Percentiles rank a stretch among this genome's conserved stretches.
These are phyloP conservation scores for Chloroclysta siterata DNA, from an alignment of 2,888 invertebrate species.

Conservation along the genomic window DNA sequence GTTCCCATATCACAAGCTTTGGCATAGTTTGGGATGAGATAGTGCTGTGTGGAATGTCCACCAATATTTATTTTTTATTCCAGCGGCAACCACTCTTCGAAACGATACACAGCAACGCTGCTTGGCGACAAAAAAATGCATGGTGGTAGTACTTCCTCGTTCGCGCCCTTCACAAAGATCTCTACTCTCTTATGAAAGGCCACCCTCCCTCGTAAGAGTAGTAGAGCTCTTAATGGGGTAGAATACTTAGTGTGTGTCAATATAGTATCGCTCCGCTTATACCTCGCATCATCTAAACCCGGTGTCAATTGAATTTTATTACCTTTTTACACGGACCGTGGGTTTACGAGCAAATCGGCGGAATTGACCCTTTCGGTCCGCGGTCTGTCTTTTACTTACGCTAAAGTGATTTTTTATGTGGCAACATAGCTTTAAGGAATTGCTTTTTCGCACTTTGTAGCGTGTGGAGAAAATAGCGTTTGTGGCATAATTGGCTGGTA, in stretches of 20 bases:
- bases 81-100: no score
- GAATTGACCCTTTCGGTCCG: slow-evolving; percentile 58
- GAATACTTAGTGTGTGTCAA: background rate
- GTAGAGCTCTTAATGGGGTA: no score
- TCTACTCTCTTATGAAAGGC: no score
- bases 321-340: slow-evolving; percentile 69
- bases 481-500: background rate
- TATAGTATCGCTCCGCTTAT: slow-evolving; percentile 10
- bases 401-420: slow-evolving; percentile 42
- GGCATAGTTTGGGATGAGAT: no score
- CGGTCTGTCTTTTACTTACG: slow-evolving; percentile 34
- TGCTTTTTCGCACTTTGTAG: slow-evolving; percentile 30
- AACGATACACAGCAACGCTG: no score
- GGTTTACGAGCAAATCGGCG: slow-evolving; percentile 70
- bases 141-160: no score
- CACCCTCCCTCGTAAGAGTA: no score
- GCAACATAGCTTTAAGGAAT: slow-evolving; percentile 15
- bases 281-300: slow-evolving; percentile 47
- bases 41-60: no score
- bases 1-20: no score
- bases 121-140: no score
- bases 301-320: slow-evolving; percentile 79
- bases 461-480: background rate
- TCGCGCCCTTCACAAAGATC: no score
- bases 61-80: no score